Conservation (phyloP, 2,888 invertebrate species). For the Hetaerina titia region DNA sequence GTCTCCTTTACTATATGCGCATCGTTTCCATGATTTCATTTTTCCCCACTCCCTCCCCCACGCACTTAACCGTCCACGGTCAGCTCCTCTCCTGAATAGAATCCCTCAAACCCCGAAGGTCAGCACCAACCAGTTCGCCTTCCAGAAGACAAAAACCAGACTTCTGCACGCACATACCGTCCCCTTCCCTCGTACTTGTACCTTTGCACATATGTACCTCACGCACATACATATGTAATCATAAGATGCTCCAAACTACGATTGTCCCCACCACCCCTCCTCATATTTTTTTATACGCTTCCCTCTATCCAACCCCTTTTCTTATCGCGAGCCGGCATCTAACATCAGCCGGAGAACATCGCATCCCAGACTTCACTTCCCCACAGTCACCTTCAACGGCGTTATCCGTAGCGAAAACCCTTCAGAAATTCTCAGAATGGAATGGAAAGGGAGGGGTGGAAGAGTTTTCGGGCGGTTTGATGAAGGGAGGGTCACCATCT, state of each 20-base stretch:
- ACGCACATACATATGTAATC: too few species aligned
- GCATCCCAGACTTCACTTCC: background rate
- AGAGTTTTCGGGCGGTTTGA: background rate
- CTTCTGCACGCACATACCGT: too few species aligned
- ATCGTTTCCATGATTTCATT: too few species aligned
- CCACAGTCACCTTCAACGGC: background rate
- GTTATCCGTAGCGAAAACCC: conserved; percentile 1
- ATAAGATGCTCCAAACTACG: background rate
- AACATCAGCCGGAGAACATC: background rate
- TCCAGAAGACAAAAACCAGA: too few species aligned
- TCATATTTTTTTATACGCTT: background rate
- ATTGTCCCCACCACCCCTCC: background rate
- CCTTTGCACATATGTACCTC: too few species aligned
- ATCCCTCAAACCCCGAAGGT: too few species aligned
- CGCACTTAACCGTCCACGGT: too few species aligned
- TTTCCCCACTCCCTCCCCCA: too few species aligned
- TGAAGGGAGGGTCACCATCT: background rate
- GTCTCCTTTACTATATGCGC: too few species aligned
- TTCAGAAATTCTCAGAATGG: background rate
- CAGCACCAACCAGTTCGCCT: too few species aligned
- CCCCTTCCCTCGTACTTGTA: too few species aligned
- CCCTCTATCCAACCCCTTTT: background rate
- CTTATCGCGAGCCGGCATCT: background rate
- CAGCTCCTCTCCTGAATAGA: too few species aligned
- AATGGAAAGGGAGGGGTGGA: background rate